Evolutionary conservation across 1,140 invertebrate species (phyloP).

Genomic region (Diorhabda sublineata): DNA sequence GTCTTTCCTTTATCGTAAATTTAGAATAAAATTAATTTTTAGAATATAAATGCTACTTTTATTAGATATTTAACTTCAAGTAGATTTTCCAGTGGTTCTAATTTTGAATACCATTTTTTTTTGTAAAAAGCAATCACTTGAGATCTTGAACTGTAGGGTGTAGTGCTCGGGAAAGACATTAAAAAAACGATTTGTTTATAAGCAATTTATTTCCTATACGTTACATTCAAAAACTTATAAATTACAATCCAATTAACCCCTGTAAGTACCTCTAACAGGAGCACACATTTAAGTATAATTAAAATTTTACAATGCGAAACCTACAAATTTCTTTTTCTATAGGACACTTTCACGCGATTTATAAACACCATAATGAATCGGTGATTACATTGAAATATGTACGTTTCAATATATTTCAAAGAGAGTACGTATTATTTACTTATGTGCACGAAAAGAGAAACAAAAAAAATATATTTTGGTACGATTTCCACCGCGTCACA

Average conservation of each 20-base stretch:
- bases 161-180: neutral
- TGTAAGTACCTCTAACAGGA: conserved; percentile 21
- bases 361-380: conserved; percentile 25
- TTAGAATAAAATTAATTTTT: too few relatives aligned
- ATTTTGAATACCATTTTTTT: too few relatives aligned
- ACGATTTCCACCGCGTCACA: neutral
- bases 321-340: conserved; percentile 28
- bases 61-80: too few relatives aligned
- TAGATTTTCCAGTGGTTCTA: too few relatives aligned
- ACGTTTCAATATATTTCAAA: conserved; percentile 29
- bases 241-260: conserved; percentile 29
- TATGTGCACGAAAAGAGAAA: conserved; percentile 33
- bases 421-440: conserved; percentile 27
- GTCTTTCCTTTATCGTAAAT: too few relatives aligned
- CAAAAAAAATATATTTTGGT: conserved; percentile 9
- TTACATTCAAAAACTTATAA: conserved; percentile 37
- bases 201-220: conserved; percentile 40
- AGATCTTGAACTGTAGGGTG: too few relatives aligned
- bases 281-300: conserved; percentile 17
- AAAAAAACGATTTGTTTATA: conserved; percentile 27
- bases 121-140: too few relatives aligned
- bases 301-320: conserved; percentile 26
- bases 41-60: too few relatives aligned
- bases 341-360: conserved; percentile 18
- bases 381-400: conserved; percentile 26